Base-by-base conservation (phyloP, 1,140 invertebrate genomes). In the Ganaspis sp. region DNA sequence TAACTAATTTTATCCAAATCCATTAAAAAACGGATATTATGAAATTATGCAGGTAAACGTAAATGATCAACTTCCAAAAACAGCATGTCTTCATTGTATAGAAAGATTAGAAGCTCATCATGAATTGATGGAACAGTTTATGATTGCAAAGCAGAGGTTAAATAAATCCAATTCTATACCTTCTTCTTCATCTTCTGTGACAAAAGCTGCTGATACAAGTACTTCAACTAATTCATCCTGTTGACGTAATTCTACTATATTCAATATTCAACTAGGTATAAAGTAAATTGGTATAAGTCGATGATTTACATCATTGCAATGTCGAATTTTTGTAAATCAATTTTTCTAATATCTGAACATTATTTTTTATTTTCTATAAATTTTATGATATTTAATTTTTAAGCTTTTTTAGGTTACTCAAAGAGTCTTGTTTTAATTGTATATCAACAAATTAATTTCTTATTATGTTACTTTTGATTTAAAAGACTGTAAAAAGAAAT, bases 41-140 rank as follows among this genome's bases (percentile, higher is more conserved):
- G 9, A 19, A 45, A 26, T 26, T 78, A 34, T 91, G 73, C 86
- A 95, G 94, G 94, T 95, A 72, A 93, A 93, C 80, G 92, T 93
- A 75, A 94, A 94, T 77, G 95, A 95, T 91, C 94, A 94, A 38
- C 87, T 95, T 70, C 95, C 95, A 72, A 95, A 95, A 91, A 95
- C 94, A 29, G 94, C 95, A 38, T 95, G 94, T 85, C 92, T 94
- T 80, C 93, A 93, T 77, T 95, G 94, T 83, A 92, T 95, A 76
- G 92, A 93, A 82, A 91, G 94, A 82, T 90, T 95, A 81, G 94
- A 95, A 87, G 94, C 93, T 70, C 94, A 95, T 85, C 94, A 95
- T 82, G 93, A 93, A 83, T 86, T 95, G 76, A 93, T 95, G 87
- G 92, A 94, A 88, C 92, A 94, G 76, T 91, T 92, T 73, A 87